A percentile compares a stretch with the other conserved stretches of the same genome.
Evolutionary conservation across 2,888 invertebrate species (phyloP).

Genomic region (Doris montereyensis): DNA sequence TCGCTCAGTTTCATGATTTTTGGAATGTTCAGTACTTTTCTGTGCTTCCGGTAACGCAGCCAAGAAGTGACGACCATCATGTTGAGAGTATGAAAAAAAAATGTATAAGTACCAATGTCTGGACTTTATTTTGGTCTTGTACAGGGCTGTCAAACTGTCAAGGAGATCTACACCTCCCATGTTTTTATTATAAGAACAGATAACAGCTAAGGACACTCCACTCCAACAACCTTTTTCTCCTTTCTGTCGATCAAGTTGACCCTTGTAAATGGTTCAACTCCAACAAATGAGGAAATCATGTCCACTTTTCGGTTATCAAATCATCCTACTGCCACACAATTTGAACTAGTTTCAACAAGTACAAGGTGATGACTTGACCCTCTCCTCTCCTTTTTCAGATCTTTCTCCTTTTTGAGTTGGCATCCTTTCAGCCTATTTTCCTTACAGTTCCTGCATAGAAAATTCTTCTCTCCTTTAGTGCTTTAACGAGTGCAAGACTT

Average conservation of each 20-base stretch:
- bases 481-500: constrained; percentile 25
- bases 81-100: constrained; percentile 43
- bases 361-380: constrained; percentile 41
- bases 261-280: constrained; percentile 35
- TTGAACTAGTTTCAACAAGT: constrained; percentile 32
- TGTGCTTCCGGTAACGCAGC: constrained; percentile 42
- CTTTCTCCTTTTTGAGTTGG: constrained; percentile 43
- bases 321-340: constrained; percentile 46
- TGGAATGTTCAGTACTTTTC: constrained; percentile 27
- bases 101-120: constrained; percentile 45
- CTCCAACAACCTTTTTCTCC: constrained; percentile 15
- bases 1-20: constrained; percentile 32
- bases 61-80: constrained; percentile 45
- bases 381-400: constrained; percentile 43
- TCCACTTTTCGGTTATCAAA: constrained; percentile 47
- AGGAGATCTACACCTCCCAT: constrained; percentile 41
- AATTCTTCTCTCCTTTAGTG: constrained; percentile 21
- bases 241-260: constrained; percentile 29
- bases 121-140: constrained; percentile 36
- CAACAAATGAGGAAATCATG: constrained; percentile 44
- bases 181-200: constrained; percentile 36
- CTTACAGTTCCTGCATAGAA: constrained; percentile 40
- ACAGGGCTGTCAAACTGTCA: constrained; percentile 29
- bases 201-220: constrained; percentile 33
- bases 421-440: constrained; percentile 40